Percentiles rank a stretch among this genome's conserved stretches.
phyloP scores from a whole-genome alignment of 2,888 invertebrate genomes.

The Ecdyonurus torrentis region DNA sequence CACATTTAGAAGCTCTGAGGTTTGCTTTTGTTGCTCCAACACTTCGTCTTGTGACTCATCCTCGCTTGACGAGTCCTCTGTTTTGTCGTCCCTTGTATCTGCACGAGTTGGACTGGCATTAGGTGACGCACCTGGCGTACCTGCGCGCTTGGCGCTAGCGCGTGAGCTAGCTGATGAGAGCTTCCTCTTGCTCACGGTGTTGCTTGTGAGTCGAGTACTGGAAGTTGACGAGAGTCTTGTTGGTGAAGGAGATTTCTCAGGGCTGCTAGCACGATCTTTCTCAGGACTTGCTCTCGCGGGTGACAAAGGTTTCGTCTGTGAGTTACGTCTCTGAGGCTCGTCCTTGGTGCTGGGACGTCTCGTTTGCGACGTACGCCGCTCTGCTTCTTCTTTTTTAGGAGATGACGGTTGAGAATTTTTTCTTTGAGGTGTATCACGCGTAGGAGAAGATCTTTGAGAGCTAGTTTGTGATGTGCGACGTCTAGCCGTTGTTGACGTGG shows the following conservation, averaged over 20 bases:
- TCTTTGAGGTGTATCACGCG: no score
- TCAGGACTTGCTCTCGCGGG: slow-evolving; percentile 10
- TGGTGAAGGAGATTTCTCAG: slow-evolving; percentile 7
- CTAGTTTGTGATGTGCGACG: no score
- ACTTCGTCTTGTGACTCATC: neutral
- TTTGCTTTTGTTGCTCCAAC: neutral
- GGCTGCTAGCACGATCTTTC: slow-evolving; percentile 3
- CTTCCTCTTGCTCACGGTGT: slow-evolving; percentile 11
- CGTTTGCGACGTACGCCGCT: no score
- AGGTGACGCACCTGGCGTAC: slow-evolving; percentile 30
- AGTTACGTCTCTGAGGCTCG: no score
- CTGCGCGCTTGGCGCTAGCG: slow-evolving; percentile 17
- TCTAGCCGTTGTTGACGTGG: no score
- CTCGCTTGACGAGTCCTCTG: neutral
- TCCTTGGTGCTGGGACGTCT: no score
- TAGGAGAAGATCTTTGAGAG: slow-evolving; percentile 2
- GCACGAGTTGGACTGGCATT: slow-evolving; percentile 33
- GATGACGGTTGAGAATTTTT: no score
- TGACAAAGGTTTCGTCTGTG: no score
- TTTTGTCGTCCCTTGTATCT: neutral
- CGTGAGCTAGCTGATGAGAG: slow-evolving; percentile 13
- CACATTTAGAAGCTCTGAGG: neutral
- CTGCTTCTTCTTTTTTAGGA: no score
- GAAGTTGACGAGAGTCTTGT: slow-evolving; percentile 7
- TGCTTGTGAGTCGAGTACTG: slow-evolving; percentile 1